Evolutionary conservation across 2,888 invertebrate species (phyloP), one percentile per base, ranked within the genome.

Genomic region (Pachymerium ferrugineum): DNA sequence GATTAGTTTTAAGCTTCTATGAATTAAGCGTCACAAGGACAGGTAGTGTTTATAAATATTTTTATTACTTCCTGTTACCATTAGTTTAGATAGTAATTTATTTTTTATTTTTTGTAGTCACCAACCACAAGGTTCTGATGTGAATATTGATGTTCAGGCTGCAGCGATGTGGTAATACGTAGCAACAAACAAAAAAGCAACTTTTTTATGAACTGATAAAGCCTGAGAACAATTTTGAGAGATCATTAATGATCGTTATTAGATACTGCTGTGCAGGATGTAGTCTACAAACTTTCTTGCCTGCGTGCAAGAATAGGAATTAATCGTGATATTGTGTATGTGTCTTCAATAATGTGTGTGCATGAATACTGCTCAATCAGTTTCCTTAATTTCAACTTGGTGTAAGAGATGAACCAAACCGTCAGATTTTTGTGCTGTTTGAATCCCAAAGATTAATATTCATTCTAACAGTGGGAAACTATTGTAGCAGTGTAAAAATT

Each of bases 151-250:
- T 19, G 69, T 69, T 25, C 69, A 69, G 30, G 69, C 69, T n/a
- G 69, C 69, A 30, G 69, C 69, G 22, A 69, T 69, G 69, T 69
- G 69, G 69, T 69, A 69, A 69, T 69, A 30, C n/a, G n/a, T n/a
- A n/a, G n/a, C n/a, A 69, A 69, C 28, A 28, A 62, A 25, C 62
- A 62, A 62, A 62, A 62, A 62, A 28, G 25, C 8, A 62, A 62
- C n/a, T 62, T 12, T 38, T 38, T 25, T 62, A 28, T 62, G 62
- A 62, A 62, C 62, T 62, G n/a, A 22, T 62, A 62, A 14, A n/a
- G n/a, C n/a, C n/a, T n/a, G n/a, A n/a, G n/a, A n/a, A 62, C 62
- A 62, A 62, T 62, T 62, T 62, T 62, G 62, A 62, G 62, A 62
- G 62, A 62, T 62, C 62, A 62, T 62, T 25, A 62, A 28, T 62